A percentile compares a stretch with the other conserved stretches of the same genome.
phyloP scores from a whole-genome alignment of 37 sponge, comb jelly and placozoan genomes.

The Theonella swinhoei region DNA sequence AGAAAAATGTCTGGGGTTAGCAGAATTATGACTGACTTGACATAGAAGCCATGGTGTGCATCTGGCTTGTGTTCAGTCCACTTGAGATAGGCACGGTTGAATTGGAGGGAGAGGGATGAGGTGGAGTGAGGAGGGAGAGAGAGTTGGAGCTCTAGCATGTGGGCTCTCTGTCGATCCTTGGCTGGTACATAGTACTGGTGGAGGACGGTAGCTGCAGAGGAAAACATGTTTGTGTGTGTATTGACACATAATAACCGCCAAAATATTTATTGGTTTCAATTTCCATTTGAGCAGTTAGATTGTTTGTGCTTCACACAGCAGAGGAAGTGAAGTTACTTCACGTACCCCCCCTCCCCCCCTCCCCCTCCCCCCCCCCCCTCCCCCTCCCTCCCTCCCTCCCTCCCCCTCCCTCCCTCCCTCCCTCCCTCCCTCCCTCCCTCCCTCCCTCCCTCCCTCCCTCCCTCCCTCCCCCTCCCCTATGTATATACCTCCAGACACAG shows the following conservation, averaged over 20 bases:
- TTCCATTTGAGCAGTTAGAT: no score
- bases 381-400: no score
- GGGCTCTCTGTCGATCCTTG: conserved; percentile 84
- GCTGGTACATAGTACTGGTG: conserved; percentile 66
- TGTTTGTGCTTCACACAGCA: no score
- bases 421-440: no score
- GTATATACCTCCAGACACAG: conserved; percentile 25
- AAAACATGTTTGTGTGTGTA: not conserved
- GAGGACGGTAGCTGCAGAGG: conserved; percentile 20
- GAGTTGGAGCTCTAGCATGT: conserved; percentile 80
- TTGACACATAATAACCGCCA: not conserved
- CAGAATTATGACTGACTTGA: conserved; percentile 53
- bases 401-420: no score
- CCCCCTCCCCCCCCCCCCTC: no score
- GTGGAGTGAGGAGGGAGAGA: conserved; percentile 82
- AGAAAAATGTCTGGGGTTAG: no score
- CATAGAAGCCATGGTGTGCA: conserved; percentile 96
- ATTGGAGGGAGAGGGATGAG: conserved; percentile 64
- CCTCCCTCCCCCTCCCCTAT: no score
- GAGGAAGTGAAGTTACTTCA: no score
- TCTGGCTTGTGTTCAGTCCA: conserved; percentile 99
- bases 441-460: no score
- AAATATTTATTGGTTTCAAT: not conserved
- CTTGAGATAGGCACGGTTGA: conserved; percentile 84
- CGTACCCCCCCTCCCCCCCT: no score